Evolutionary conservation across 2,113 vertebrate species (phyloP).

Genomic region (Phrynosoma blainvillii): DNA sequence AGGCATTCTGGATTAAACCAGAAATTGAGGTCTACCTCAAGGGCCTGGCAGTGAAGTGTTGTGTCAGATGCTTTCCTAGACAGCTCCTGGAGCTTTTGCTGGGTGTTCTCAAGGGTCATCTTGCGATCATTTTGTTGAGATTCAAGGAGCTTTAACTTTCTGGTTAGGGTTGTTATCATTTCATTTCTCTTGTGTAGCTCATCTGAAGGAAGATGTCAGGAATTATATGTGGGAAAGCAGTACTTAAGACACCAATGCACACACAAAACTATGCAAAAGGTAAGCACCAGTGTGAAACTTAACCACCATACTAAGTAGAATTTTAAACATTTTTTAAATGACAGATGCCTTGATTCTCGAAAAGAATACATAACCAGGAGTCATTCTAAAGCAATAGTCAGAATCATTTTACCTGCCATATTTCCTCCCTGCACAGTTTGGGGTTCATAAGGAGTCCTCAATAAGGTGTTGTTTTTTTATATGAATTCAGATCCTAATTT

Average conservation of each 20-base stretch:
- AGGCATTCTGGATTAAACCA: not conserved
- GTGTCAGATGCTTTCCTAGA: constrained; percentile 68
- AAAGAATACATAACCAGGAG: fast-evolving
- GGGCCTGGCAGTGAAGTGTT: constrained; percentile 66
- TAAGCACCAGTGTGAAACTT: not conserved
- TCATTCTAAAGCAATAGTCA: not conserved
- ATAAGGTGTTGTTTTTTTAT: not conserved
- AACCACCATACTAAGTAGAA: not conserved
- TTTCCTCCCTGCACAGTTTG: not conserved
- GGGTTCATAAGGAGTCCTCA: not conserved
- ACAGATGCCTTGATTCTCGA: fast-evolving
- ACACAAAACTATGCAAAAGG: not conserved
- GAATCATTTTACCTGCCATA: constrained; percentile 5
- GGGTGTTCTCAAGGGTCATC: constrained; percentile 63
- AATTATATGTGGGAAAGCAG: constrained; percentile 15
- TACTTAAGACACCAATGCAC: fast-evolving
- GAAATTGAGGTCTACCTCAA: constrained; percentile 71
- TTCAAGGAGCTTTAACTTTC: constrained; percentile 71
- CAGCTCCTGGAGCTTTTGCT: constrained; percentile 73
- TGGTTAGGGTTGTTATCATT: constrained; percentile 71
- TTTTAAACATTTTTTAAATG: not conserved
- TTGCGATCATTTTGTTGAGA: constrained; percentile 68
- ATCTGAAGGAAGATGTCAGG: constrained; percentile 60
- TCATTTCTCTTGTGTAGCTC: constrained; percentile 78
- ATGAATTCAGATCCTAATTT: not conserved